These are phyloP conservation scores for Holothuria leucospilota DNA, from an alignment of 53 echinoderm and acorn worm genomes.

Conservation along the genomic window DNA sequence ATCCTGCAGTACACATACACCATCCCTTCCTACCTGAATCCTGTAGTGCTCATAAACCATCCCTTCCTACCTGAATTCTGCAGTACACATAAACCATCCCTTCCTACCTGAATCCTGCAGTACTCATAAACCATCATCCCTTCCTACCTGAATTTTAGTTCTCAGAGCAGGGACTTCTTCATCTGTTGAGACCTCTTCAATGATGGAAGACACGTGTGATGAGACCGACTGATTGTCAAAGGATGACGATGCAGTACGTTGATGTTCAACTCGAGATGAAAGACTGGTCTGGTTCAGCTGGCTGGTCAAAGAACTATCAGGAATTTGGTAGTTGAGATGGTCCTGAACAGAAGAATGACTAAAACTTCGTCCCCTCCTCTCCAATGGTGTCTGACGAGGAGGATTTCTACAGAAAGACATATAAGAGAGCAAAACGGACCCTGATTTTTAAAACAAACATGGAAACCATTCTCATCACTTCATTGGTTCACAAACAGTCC, in stretches of 20 bases:
- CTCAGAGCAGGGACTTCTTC: conserved; percentile 65
- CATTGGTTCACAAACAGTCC: too few species aligned
- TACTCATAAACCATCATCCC: too few species aligned
- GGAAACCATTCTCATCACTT: too few species aligned
- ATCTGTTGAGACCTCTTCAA: conserved; percentile 65
- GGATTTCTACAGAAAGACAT: conserved; percentile 9
- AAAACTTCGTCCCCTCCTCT: conserved; percentile 37
- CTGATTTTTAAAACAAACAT: background rate
- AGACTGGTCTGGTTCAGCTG: conserved; percentile 46
- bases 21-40: too few species aligned
- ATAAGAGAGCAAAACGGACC: background rate
- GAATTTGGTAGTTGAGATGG: too few species aligned
- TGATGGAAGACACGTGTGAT: conserved; percentile 71
- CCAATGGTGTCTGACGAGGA: conserved; percentile 17
- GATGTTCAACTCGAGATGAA: conserved; percentile 22
- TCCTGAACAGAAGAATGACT: conserved; percentile 46
- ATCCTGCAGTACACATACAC: too few species aligned
- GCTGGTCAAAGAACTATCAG: background rate
- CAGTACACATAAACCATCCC: too few species aligned
- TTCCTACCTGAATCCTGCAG: too few species aligned
- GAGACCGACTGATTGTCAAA: conserved; percentile 64
- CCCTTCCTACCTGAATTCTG: conserved; percentile 40
- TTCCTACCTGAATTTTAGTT: conserved; percentile 71
- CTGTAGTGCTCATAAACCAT: too few species aligned
- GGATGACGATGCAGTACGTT: conserved; percentile 20